Percentiles rank a stretch among this genome's conserved stretches.
Conservation (phyloP, 2,888 invertebrate genomes). For the Ametastegia equiseti region DNA sequence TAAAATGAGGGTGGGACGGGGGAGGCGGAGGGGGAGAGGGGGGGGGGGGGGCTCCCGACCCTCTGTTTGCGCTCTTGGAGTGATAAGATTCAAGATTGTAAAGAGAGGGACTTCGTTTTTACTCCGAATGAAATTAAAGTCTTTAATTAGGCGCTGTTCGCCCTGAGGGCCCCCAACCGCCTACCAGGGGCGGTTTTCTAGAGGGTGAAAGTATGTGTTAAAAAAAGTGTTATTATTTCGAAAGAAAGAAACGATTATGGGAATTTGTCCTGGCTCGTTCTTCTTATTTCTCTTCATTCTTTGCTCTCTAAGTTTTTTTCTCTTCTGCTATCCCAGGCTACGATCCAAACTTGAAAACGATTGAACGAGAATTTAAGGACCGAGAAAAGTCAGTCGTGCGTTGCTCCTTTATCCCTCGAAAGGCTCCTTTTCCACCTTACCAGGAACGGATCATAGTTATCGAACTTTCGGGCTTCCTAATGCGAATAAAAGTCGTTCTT, state of each 20-base stretch:
- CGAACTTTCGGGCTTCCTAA: slow-evolving; percentile 37
- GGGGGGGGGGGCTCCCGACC: background rate
- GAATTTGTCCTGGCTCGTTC: background rate
- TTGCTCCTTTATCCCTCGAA: slow-evolving; percentile 26
- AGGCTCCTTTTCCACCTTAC: background rate
- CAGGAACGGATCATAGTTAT: slow-evolving; percentile 36
- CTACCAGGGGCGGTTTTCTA: too few species aligned
- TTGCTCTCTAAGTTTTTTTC: background rate
- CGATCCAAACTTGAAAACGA: slow-evolving; percentile 29
- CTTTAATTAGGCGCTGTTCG: slow-evolving; percentile 26
- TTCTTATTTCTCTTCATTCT: background rate
- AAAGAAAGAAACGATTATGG: slow-evolving; percentile 6
- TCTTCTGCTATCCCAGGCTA: background rate
- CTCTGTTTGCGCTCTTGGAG: slow-evolving; percentile 35
- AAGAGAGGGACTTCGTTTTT: slow-evolving; percentile 35
- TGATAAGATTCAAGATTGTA: slow-evolving; percentile 45
- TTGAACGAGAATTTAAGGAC: slow-evolving; percentile 40
- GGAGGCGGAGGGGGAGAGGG: background rate
- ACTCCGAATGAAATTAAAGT: slow-evolving; percentile 43
- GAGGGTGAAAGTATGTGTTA: background rate
- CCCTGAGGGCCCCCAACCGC: too few species aligned
- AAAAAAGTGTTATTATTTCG: background rate
- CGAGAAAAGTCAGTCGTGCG: slow-evolving; percentile 29
- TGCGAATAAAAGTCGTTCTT: slow-evolving; percentile 41
- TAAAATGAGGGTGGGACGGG: slow-evolving; percentile 3